A percentile compares a stretch with the other conserved stretches of the same genome.
These are phyloP conservation scores for Drosophila rellima DNA, from an alignment of 2,888 invertebrate species.

Conservation along the genomic window DNA sequence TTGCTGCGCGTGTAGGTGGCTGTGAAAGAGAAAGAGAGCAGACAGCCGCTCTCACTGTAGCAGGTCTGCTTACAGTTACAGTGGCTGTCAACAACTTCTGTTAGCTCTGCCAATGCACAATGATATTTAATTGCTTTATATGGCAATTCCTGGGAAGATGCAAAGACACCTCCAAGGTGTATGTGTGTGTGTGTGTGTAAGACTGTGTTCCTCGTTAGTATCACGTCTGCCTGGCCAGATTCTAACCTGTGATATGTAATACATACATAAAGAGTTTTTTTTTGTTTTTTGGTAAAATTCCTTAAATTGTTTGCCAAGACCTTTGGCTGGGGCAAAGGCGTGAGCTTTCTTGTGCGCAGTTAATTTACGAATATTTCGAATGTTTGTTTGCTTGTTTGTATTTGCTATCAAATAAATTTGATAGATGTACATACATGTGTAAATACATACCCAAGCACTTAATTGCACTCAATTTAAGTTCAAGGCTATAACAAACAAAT, in stretches of 20 bases:
- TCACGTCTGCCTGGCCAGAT: slow-evolving; percentile 47
- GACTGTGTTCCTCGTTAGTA: slow-evolving; percentile 18
- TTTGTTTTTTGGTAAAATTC: slow-evolving; percentile 45
- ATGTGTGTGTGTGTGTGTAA: slow-evolving; percentile 9
- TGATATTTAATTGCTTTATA: slow-evolving; percentile 49
- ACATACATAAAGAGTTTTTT: slow-evolving; percentile 33
- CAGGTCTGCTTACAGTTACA: slow-evolving; percentile 13
- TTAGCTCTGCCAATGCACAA: slow-evolving; percentile 24
- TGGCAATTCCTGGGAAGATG: slow-evolving; percentile 41
- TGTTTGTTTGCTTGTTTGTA: slow-evolving; percentile 53
- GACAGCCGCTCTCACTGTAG: slow-evolving; percentile 5
- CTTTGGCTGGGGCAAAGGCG: slow-evolving; percentile 49
- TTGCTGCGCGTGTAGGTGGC: not conserved
- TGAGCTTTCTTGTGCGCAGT: slow-evolving; percentile 55
- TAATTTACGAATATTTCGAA: slow-evolving; percentile 44
- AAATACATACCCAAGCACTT: slow-evolving; percentile 23
- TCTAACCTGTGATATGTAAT: slow-evolving; percentile 51
- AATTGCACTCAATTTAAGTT: slow-evolving; percentile 68
- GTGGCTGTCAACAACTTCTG: slow-evolving; percentile 2
- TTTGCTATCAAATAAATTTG: slow-evolving; percentile 53
- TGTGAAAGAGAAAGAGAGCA: slow-evolving; percentile 3
- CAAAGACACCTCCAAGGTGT: slow-evolving; percentile 25
- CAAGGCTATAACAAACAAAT: slow-evolving; percentile 62
- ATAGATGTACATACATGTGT: slow-evolving; percentile 19
- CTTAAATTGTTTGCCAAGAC: slow-evolving; percentile 62